Evolutionary conservation across 2,888 invertebrate genomes (phyloP), one percentile per base, ranked within the genome.

Genomic region (Boloria euphrosyne): DNA sequence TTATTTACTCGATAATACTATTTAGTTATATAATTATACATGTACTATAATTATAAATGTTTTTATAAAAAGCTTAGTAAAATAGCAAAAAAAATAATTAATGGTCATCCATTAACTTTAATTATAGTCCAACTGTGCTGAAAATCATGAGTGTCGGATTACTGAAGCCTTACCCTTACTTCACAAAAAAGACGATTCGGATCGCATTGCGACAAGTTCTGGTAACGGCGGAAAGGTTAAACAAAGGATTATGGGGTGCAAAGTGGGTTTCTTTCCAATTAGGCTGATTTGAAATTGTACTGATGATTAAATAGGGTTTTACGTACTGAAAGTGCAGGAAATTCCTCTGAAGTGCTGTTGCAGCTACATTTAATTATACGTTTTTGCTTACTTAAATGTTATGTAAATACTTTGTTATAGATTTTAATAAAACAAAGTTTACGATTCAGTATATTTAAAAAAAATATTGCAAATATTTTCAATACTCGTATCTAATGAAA

Each of bases 31-130:
- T n/a, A n/a, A n/a, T n/a, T n/a, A n/a, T n/a, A n/a, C n/a, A n/a
- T n/a, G n/a, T n/a, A n/a, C 10, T 10, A 50, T 50, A 50, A 22
- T 50, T 22, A 50, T 22, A 7, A 13, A 18, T 1, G 22, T 50
- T 18, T 13, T 50, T 17, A 50, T 13, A 50, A 3, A 18, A 14
- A 50, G 3, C 14, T 7, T 51, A 13, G 18, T 31, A 31, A 59
- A 67, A 66, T 61, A 51, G 49, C 22, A 66, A 68, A 52, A 74
- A 72, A 69, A 66, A 62, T 74, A 68, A 62, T 71, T 78, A 80
- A 80, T 79, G 75, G 75, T 74, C 78, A 74, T 73, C 77, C 78
- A 80, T 82, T 79, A 81, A 71, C 74, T 76, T 77, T 75, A 78
- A 80, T 81, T 79, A 79, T 77, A 78, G 74, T 73, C 74, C 73